A percentile compares a stretch with the other conserved stretches of the same genome.
Evolutionary conservation across 2,113 vertebrate species (phyloP).

Genomic region (Rhipidura dahli): DNA sequence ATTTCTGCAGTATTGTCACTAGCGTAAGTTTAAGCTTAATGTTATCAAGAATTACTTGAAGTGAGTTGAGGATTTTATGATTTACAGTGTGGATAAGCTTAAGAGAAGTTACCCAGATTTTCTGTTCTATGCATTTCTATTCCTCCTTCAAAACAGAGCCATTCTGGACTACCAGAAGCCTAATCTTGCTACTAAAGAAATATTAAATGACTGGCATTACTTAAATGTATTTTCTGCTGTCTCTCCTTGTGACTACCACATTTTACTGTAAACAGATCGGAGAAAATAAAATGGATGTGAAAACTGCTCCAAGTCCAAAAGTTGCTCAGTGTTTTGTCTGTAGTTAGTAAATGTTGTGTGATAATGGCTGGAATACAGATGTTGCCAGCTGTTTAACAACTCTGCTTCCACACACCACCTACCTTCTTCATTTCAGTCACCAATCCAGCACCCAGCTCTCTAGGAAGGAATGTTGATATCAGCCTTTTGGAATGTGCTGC

Average conservation of each 20-base stretch:
- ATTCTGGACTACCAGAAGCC: background rate
- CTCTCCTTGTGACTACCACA: background rate
- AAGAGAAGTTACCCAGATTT: background rate
- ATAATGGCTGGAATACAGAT: conserved; percentile 31
- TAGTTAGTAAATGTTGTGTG: background rate
- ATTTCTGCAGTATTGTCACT: background rate
- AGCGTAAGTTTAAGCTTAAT: background rate
- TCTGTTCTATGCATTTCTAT: background rate
- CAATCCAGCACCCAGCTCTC: background rate
- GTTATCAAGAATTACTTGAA: background rate
- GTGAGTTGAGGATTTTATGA: background rate
- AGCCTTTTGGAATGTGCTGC: conserved; percentile 39
- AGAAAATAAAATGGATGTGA: background rate
- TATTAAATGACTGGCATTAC: background rate
- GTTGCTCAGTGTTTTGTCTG: conserved; percentile 6
- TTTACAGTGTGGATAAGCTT: background rate
- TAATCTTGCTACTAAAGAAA: background rate
- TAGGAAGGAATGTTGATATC: conserved; percentile 45
- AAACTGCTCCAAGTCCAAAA: background rate
- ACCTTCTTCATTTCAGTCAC: conserved; percentile 4
- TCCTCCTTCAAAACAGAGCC: background rate
- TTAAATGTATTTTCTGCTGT: background rate
- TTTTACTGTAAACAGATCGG: background rate
- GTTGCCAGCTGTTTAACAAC: conserved; percentile 32
- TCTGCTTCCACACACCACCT: background rate